These are phyloP conservation scores for Drosophila novamexicana DNA, from an alignment of 1,140 invertebrate species.

Conservation along the genomic window DNA sequence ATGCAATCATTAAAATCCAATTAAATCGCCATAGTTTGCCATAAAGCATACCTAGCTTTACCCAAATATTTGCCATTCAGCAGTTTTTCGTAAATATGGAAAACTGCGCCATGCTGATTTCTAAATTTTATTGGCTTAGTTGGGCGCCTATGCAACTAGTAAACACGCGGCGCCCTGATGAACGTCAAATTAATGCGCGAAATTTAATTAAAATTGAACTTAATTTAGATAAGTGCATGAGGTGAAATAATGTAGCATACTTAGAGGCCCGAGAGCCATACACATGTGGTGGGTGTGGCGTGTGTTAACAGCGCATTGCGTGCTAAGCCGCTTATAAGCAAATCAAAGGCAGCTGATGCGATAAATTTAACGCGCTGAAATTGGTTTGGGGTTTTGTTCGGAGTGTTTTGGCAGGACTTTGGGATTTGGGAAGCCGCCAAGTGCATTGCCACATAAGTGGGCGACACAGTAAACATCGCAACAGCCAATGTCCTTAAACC, in stretches of 20 bases:
- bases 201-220: slow-evolving; percentile 77
- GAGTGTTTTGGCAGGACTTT: background rate
- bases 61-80: too few relatives aligned
- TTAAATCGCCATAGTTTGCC: too few relatives aligned
- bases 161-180: slow-evolving; percentile 13
- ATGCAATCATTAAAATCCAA: too few relatives aligned
- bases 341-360: slow-evolving; percentile 27
- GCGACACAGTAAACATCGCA: background rate
- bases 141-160: background rate
- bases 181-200: slow-evolving; percentile 58
- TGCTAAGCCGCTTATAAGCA: slow-evolving; percentile 64
- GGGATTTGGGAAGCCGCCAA: background rate
- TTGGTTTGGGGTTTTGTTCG: slow-evolving; percentile 2
- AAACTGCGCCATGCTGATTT: too few relatives aligned
- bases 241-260: slow-evolving; percentile 24
- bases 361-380: slow-evolving; percentile 32
- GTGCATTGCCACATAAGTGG: slow-evolving; percentile 15
- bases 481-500: slow-evolving; percentile 2
- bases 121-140: background rate
- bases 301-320: slow-evolving; percentile 19
- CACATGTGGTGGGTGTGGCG: background rate
- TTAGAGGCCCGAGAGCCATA: slow-evolving; percentile 1
- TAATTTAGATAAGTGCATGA: slow-evolving; percentile 63
- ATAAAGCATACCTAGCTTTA: too few relatives aligned
- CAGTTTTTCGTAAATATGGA: too few relatives aligned